Conservation (phyloP, 2,113 vertebrate genomes). For the Stegastes partitus region DNA sequence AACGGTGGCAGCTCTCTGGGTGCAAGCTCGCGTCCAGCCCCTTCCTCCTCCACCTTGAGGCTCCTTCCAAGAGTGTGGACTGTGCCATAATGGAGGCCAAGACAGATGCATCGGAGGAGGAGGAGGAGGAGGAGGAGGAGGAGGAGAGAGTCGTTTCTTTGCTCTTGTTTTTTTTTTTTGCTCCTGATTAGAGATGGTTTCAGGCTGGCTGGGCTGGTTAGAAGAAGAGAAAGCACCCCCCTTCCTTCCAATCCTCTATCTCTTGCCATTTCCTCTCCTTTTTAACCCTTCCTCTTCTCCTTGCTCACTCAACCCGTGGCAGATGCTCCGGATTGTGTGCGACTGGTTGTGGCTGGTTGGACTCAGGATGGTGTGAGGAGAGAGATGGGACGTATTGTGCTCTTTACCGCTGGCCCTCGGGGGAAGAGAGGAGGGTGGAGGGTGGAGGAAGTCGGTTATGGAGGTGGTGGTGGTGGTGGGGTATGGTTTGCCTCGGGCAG, state of each 20-base stretch:
- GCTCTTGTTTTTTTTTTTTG: conserved; percentile 2
- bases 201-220: conserved; percentile 32
- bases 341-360: conserved; percentile 32
- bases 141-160: conserved; percentile 2
- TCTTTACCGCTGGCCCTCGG: conserved; percentile 66
- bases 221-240: conserved; percentile 41
- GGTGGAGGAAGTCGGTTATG: conserved; percentile 44
- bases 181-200: conserved; percentile 44
- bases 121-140: conserved; percentile 12
- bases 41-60: conserved; percentile 16
- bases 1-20: conserved; percentile 41
- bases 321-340: conserved; percentile 37
- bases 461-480: conserved; percentile 17
- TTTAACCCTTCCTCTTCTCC: conserved; percentile 34
- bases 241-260: background rate
- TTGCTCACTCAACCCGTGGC: conserved; percentile 45
- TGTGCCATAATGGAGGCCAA: conserved; percentile 50
- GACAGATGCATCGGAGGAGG: conserved; percentile 5
- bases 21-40: conserved; percentile 13
- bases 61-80: conserved; percentile 16
- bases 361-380: conserved; percentile 44
- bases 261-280: conserved; percentile 22
- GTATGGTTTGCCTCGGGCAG: conserved; percentile 55
- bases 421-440: conserved; percentile 26
- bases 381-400: conserved; percentile 63